Evolutionary conservation across 2,888 invertebrate species (phyloP).

Genomic region (Aelia acuminata): DNA sequence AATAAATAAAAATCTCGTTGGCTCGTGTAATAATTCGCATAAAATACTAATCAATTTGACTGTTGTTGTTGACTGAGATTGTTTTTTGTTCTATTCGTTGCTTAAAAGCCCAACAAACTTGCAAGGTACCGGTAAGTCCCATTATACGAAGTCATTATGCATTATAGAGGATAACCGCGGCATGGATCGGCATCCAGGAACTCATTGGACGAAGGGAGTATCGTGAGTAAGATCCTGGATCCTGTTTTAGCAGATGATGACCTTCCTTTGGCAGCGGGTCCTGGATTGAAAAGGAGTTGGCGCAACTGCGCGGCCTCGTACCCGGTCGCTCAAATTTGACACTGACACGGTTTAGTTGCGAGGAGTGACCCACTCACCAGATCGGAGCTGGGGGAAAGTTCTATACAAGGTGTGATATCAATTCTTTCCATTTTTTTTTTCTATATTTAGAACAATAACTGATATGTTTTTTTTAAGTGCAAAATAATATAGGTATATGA

Average conservation of each 20-base stretch:
- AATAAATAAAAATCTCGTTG: too few relatives aligned
- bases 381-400: not conserved
- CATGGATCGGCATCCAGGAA: slow-evolving; percentile 6
- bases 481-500: too few relatives aligned
- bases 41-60: too few relatives aligned
- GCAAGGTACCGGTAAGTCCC: too few relatives aligned
- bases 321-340: slow-evolving; percentile 51
- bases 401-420: not conserved
- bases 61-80: too few relatives aligned
- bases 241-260: slow-evolving; percentile 13
- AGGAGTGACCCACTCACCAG: not conserved
- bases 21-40: too few relatives aligned
- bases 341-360: slow-evolving; percentile 47
- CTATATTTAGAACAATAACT: too few relatives aligned
- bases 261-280: slow-evolving; percentile 51
- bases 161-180: not conserved
- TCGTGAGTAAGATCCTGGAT: not conserved
- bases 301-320: slow-evolving; percentile 25
- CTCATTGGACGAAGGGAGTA: not conserved
- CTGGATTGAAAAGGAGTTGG: slow-evolving; percentile 43
- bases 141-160: not conserved
- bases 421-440: not conserved
- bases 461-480: too few relatives aligned
- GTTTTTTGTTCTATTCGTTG: too few relatives aligned
- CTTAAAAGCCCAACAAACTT: too few relatives aligned